A percentile compares a stretch with the other conserved stretches of the same genome.
Evolutionary conservation across 2,113 vertebrate species (phyloP).

Genomic region (Megaleporinus macrocephalus): DNA sequence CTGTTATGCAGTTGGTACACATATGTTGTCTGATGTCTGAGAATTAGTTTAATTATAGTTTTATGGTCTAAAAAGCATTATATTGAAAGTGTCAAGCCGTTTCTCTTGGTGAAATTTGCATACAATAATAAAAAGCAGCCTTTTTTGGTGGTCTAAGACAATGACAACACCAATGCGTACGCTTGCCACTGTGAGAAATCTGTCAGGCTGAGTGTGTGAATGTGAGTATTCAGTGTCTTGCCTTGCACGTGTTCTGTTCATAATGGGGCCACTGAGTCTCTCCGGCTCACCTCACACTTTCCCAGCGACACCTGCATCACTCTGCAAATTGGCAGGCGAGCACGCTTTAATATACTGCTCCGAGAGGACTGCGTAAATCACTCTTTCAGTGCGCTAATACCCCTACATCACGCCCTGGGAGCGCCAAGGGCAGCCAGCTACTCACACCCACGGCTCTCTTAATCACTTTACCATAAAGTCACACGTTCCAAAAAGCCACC

Average conservation of each 20-base stretch:
- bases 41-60: too few relatives aligned
- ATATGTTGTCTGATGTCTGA: too few relatives aligned
- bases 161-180: not conserved
- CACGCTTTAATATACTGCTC: conserved; percentile 71
- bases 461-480: conserved; percentile 54
- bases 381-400: conserved; percentile 58
- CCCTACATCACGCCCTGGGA: conserved; percentile 53
- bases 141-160: too few relatives aligned
- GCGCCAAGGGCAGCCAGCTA: conserved; percentile 41
- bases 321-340: conserved; percentile 73
- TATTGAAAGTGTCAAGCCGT: too few relatives aligned
- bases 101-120: too few relatives aligned
- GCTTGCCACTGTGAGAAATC: conserved; percentile 16
- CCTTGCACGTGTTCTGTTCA: conserved; percentile 60
- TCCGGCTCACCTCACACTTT: conserved; percentile 70
- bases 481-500: conserved; percentile 18
- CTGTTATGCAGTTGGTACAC: too few relatives aligned
- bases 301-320: conserved; percentile 73
- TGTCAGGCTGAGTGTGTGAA: conserved; percentile 17
- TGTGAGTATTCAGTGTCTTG: conserved; percentile 37
- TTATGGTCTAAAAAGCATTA: too few relatives aligned
- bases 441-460: conserved; percentile 42
- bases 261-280: conserved; percentile 70
- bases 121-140: too few relatives aligned
- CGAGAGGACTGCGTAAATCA: conserved; percentile 75